phyloP scores from a whole-genome alignment of 2,113 vertebrate genomes.

The Nannospalax galili region DNA sequence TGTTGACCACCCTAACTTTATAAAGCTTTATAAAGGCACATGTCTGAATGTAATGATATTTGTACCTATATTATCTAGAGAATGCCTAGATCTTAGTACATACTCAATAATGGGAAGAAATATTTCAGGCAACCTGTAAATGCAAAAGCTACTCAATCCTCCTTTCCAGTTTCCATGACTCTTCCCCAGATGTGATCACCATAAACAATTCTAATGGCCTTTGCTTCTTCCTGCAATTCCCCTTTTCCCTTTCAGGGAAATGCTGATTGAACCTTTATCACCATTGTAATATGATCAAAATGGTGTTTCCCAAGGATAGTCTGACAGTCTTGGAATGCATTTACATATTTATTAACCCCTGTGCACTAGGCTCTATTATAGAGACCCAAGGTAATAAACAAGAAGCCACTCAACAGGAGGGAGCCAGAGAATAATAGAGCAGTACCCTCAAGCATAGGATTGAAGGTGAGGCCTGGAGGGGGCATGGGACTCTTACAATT shows the following conservation, averaged over 20 bases:
- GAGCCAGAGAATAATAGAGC: not conserved
- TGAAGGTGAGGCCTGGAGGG: not conserved
- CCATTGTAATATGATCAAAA: slow-evolving; percentile 4
- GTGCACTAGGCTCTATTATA: not conserved
- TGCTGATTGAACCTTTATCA: slow-evolving; percentile 19
- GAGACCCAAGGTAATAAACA: not conserved
- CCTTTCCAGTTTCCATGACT: not conserved
- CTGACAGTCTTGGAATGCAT: slow-evolving; percentile 10
- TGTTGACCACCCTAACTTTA: not conserved
- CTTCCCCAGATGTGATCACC: not conserved
- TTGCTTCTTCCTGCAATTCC: not conserved
- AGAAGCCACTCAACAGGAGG: not conserved
- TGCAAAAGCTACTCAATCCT: not conserved
- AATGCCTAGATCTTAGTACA: slow-evolving; percentile 30
- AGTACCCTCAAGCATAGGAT: not conserved
- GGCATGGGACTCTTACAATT: not conserved
- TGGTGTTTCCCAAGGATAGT: slow-evolving; percentile 45
- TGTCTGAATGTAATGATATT: slow-evolving; percentile 3
- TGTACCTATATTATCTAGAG: not conserved
- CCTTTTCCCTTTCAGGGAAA: not conserved
- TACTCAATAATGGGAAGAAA: not conserved
- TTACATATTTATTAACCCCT: not conserved
- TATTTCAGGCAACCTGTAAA: not conserved
- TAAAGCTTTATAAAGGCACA: not conserved
- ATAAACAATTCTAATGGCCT: not conserved